Base-by-base conservation (phyloP, 2,888 invertebrate genomes). In the Merodon equestris region DNA sequence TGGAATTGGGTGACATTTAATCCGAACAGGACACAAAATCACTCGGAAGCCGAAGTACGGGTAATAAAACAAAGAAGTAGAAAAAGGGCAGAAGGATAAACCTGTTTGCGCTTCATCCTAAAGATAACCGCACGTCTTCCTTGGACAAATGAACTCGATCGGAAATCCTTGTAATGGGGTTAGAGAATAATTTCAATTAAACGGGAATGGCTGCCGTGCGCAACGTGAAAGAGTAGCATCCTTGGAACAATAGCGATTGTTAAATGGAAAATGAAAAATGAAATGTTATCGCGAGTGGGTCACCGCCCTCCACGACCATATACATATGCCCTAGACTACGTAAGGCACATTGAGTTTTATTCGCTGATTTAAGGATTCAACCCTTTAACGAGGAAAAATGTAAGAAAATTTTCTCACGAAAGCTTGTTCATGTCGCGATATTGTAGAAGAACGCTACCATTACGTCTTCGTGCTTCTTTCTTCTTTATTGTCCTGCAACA, bases 351-450 rank as follows among this genome's bases (percentile, higher is more conserved):
- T 72, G n/a, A n/a, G n/a, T n/a, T n/a, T n/a, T n/a, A n/a, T n/a
- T n/a, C n/a, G n/a, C n/a, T n/a, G n/a, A n/a, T 27, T 2, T 27
- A 27, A 27, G 27, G 27, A 27, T 27, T 27, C 27, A 27, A 27
- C 27, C 40, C 10, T 40, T 60, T 56, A 67, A 67, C 10, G 45
- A 9, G 53, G 61, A 71, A 71, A 70, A 70, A 67, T 67, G 61
- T 77, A 58, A 38, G 47, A 48, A 72, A 67, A 71, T 68, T 63
- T 77, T 77, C 77, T 73, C 77, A 77, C 77, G 77, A 63, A 38
- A 50, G 38, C 18, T 27, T 40, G 45, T 45, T 44, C 17, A 45
- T 56, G 36, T 13, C 56, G 61, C 53, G 38, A 9, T 27, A 27
- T 27, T 27, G 27, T 27, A 27, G 7, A 27, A 2, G 2, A 27